phyloP scores from a whole-genome alignment of 2,797 vertebrate genomes.

The Lindbergichthys nudifrons region DNA sequence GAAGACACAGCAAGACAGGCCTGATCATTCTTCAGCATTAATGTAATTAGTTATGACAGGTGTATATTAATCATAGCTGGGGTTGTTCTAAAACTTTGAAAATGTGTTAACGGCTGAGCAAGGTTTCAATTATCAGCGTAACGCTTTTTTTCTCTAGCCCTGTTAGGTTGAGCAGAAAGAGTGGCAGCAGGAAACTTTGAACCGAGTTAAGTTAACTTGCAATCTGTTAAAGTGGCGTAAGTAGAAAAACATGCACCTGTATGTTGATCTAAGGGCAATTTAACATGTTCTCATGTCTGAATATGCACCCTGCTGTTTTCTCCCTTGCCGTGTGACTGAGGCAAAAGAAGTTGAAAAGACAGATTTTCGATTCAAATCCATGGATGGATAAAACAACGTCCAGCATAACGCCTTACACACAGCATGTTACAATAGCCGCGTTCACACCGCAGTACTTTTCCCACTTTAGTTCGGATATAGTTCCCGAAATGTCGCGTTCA shows the following conservation, averaged over 20 bases:
- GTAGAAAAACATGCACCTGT: neutral
- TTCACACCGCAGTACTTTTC: no score
- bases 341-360: neutral
- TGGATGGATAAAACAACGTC: neutral
- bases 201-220: neutral
- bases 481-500: no score
- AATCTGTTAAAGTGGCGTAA: neutral
- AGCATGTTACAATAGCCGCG: neutral
- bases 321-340: neutral
- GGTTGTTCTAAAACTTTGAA: conserved; percentile 61
- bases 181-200: conserved; percentile 11
- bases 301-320: neutral
- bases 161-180: conserved; percentile 2
- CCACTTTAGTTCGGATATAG: no score
- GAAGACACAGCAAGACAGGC: conserved; percentile 60
- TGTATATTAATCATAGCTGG: conserved; percentile 73
- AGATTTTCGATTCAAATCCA: neutral
- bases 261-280: neutral
- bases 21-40: conserved; percentile 70
- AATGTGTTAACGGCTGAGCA: conserved; percentile 65
- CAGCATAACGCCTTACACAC: neutral
- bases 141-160: conserved; percentile 50
- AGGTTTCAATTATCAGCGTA: conserved; percentile 68
- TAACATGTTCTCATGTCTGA: neutral
- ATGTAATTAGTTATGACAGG: conserved; percentile 79